phyloP scores from a whole-genome alignment of 1,140 invertebrate species.

The Yoshiicerus persimilis region DNA sequence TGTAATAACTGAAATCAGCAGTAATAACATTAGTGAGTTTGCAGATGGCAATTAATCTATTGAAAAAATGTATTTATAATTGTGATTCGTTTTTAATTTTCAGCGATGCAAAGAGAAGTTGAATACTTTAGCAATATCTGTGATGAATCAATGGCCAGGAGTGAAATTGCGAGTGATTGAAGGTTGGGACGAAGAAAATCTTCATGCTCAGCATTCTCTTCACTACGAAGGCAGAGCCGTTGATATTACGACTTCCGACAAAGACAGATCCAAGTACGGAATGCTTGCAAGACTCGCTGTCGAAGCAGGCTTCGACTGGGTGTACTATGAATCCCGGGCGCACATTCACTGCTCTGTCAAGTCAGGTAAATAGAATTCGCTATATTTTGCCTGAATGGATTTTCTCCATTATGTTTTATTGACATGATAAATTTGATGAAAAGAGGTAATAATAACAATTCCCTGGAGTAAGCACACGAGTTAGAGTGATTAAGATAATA shows the following conservation, averaged over 20 bases:
- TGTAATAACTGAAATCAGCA: too few species aligned
- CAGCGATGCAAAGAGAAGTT: slow-evolving; percentile 95
- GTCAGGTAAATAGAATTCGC: slow-evolving; percentile 74
- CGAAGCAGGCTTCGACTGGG: slow-evolving; percentile 98
- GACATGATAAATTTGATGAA: too few species aligned
- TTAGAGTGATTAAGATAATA: too few species aligned
- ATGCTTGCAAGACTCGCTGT: slow-evolving; percentile 94
- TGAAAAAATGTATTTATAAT: too few species aligned
- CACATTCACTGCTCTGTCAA: slow-evolving; percentile 97
- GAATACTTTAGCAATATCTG: slow-evolving; percentile 89
- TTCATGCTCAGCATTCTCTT: slow-evolving; percentile 76
- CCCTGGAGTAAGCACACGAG: too few species aligned
- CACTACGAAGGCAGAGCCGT: slow-evolving; percentile 96
- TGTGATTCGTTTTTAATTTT: slow-evolving; percentile 54
- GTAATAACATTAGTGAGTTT: too few species aligned
- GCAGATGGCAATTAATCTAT: too few species aligned
- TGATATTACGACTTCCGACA: slow-evolving; percentile 91
- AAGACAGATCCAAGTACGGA: slow-evolving; percentile 88
- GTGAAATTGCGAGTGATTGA: slow-evolving; percentile 88
- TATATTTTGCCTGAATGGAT: neutral
- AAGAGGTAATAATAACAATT: too few species aligned
- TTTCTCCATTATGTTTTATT: too few species aligned
- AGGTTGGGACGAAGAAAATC: slow-evolving; percentile 85
- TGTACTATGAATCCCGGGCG: slow-evolving; percentile 90
- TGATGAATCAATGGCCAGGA: slow-evolving; percentile 97